These are phyloP conservation scores for Artibeus jamaicensis DNA, from an alignment of 2,797 vertebrate genomes.

Conservation along the genomic window DNA sequence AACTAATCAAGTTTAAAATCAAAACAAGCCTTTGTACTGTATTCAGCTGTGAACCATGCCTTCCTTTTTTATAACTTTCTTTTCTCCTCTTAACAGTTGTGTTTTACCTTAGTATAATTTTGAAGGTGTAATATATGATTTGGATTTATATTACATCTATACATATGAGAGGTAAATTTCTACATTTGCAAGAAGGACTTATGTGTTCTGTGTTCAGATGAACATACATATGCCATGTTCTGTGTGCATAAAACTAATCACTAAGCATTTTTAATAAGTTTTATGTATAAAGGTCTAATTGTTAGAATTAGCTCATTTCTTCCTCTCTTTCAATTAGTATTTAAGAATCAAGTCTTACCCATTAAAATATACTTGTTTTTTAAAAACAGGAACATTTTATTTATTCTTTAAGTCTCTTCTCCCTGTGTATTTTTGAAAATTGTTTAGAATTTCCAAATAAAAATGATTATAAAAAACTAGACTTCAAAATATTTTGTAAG, in stretches of 20 bases:
- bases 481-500: not conserved
- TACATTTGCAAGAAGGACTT: not conserved
- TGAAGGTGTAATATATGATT: slow-evolving; percentile 45
- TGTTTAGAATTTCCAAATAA: slow-evolving; percentile 37
- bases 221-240: not conserved
- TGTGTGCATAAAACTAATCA: not conserved
- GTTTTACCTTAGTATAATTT: slow-evolving; percentile 52
- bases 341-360: slow-evolving; percentile 34
- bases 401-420: not conserved
- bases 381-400: slow-evolving; percentile 37
- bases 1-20: not conserved
- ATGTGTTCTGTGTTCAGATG: slow-evolving; percentile 24
- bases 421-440: not conserved
- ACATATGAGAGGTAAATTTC: not conserved
- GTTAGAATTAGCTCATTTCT: not conserved
- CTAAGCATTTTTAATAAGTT: not conserved
- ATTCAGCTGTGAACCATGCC: not conserved
- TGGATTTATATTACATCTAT: slow-evolving; percentile 54
- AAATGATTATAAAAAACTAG: not conserved
- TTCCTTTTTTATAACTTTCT: not conserved
- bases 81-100: not conserved
- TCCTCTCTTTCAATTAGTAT: not conserved
- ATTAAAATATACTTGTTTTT: slow-evolving; percentile 20
- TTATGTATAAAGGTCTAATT: slow-evolving; percentile 13
- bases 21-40: not conserved